Base-by-base conservation (phyloP, 2,888 invertebrate genomes). In the Lycaena phlaeas region DNA sequence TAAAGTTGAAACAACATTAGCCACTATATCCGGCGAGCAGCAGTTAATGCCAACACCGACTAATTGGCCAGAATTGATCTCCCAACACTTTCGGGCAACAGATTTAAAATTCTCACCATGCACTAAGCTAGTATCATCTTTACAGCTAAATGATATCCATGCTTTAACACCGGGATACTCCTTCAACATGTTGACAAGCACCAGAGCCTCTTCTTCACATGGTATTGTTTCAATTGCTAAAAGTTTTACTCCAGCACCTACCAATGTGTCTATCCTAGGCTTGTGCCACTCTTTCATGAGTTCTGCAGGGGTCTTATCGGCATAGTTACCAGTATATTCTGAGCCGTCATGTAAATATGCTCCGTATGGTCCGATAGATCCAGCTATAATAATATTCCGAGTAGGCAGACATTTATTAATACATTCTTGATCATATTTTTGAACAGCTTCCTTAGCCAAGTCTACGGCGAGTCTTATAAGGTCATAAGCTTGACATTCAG, bases 211-310 rank as follows among this genome's bases (percentile, higher is more conserved):
- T 48, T 85, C 86, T 51, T 87, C 82, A 47, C 94, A 92, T 1
- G 97, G 97, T 52, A 97, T 91, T 0, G 97, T 98, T 69, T 98
- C 97, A 52, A 97, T 82, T 9, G 95, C 96, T 43, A 98, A 70
- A n/a, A 95, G 63, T 73, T 96, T 95, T 0, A 93, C 92, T 2
- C 93, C 94, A 4, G 89, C 90, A 46, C 91, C 88, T 2, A 95
- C 59, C 12, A 97, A 76, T 0, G 92, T 90, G 49, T 88, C 86
- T 10, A 97, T 89, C 22, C 96, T 87, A 0, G 92, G 90, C 36
- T 88, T 86, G 73, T 98, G 97, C 94, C 95, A 96, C 15, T 91
- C 87, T 25, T 85, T 87, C 58, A 97, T 87, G 18, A 86, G 76
- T 17, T 89, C 85, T 1, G 73, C 71, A 0, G 89, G 63, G 1